A percentile compares a stretch with the other conserved stretches of the same genome.
These are phyloP conservation scores for Stictocephala bisonia DNA, from an alignment of 2,888 invertebrate genomes.

Conservation along the genomic window DNA sequence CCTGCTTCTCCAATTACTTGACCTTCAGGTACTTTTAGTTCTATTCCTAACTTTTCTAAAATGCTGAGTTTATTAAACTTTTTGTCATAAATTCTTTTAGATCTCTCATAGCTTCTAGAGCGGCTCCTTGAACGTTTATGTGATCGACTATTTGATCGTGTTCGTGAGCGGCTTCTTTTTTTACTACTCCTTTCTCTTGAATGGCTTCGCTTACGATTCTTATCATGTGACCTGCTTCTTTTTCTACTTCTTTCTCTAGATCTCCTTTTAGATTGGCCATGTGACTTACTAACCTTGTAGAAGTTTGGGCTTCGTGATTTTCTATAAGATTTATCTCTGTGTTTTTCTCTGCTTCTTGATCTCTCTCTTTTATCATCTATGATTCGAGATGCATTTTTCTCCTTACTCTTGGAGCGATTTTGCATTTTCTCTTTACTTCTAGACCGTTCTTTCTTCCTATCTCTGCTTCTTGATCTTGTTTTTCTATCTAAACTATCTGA, in stretches of 20 bases:
- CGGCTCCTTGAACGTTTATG: slow-evolving; percentile 6
- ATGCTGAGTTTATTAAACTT: slow-evolving; percentile 37
- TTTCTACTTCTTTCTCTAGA: background rate
- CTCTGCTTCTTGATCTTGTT: slow-evolving; percentile 28
- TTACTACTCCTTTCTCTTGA: slow-evolving; percentile 11
- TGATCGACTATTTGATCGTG: slow-evolving; percentile 18
- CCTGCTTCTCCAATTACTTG: slow-evolving; percentile 51
- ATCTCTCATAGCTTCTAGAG: slow-evolving; percentile 40
- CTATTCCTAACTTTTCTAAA: slow-evolving; percentile 60
- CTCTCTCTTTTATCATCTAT: slow-evolving; percentile 20
- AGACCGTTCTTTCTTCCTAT: slow-evolving; percentile 31
- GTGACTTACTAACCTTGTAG: slow-evolving; percentile 17
- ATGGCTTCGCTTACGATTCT: background rate
- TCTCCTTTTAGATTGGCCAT: background rate
- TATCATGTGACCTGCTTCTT: background rate
- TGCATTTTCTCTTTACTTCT: slow-evolving; percentile 28
- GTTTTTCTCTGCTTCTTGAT: slow-evolving; percentile 33
- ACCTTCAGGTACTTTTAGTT: slow-evolving; percentile 58
- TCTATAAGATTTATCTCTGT: slow-evolving; percentile 19
- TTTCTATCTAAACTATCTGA: no score
- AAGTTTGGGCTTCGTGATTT: slow-evolving; percentile 30
- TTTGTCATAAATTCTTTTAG: slow-evolving; percentile 27
- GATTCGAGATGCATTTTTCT: no score
- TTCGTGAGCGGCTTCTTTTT: slow-evolving; percentile 6
- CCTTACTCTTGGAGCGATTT: slow-evolving; percentile 11